Conservation (phyloP, 2,797 vertebrate species). For the Silurus lanzhouensis region DNA sequence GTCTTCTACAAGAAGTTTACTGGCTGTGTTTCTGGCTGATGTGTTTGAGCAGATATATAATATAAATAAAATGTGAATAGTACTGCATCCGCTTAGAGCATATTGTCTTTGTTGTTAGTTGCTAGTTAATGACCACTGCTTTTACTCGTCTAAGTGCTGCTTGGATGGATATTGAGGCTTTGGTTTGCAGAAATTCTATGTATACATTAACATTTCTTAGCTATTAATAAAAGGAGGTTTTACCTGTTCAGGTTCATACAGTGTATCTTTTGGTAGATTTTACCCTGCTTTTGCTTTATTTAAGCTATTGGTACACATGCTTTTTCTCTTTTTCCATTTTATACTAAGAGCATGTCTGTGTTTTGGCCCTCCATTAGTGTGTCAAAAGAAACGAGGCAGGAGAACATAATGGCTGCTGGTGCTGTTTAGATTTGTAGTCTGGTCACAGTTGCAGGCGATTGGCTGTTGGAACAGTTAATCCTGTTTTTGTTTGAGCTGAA, state of each 20-base stretch:
- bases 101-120: not conserved
- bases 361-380: constrained; percentile 26
- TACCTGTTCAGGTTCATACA: not conserved
- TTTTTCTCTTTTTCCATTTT: not conserved
- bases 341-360: constrained; percentile 3
- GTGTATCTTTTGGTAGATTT: not conserved
- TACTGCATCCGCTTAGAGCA: not conserved
- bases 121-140: not conserved
- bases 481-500: constrained; percentile 64
- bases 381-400: constrained; percentile 45
- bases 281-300: not conserved
- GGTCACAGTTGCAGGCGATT: constrained; percentile 60
- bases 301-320: not conserved
- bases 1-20: not conserved
- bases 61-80: not conserved
- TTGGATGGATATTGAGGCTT: not conserved
- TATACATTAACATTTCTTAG: not conserved
- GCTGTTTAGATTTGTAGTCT: constrained; percentile 58
- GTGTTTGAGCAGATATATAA: not conserved
- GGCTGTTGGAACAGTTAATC: constrained; percentile 66
- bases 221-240: not conserved
- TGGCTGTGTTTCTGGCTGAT: not conserved
- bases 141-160: not conserved
- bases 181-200: not conserved
- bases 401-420: constrained; percentile 26